phyloP scores from a whole-genome alignment of 2,113 vertebrate genomes.

The Ameiurus melas region DNA sequence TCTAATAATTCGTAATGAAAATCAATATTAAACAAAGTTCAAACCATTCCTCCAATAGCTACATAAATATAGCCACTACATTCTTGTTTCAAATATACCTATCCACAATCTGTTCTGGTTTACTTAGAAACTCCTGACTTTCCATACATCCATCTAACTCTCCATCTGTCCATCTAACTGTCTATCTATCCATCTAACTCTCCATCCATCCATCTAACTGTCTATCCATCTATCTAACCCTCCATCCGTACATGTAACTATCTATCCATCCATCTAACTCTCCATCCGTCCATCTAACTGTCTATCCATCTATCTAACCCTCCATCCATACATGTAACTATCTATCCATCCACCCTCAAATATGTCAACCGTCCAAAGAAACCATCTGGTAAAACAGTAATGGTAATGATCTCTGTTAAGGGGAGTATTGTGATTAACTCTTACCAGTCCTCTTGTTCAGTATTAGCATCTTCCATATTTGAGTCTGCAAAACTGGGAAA shows the following conservation, averaged over 20 bases:
- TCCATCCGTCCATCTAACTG: too few relatives aligned
- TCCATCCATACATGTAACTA: too few relatives aligned
- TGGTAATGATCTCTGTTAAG: background rate
- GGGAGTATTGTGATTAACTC: background rate
- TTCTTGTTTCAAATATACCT: background rate
- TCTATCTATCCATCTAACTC: background rate
- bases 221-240: background rate
- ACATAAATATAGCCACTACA: background rate
- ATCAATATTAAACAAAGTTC: background rate
- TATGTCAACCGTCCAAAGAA: background rate
- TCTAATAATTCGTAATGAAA: background rate
- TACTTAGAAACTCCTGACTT: background rate
- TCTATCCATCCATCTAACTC: background rate
- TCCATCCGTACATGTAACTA: background rate
- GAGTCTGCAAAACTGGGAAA: background rate
- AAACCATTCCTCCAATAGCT: background rate
- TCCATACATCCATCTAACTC: background rate
- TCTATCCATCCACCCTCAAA: background rate
- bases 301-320: too few relatives aligned
- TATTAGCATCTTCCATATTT: background rate
- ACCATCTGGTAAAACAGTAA: background rate
- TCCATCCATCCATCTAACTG: background rate
- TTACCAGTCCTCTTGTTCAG: background rate
- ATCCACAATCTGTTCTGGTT: background rate
- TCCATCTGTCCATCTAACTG: background rate